Percentiles rank a stretch among this genome's conserved stretches.
These are phyloP conservation scores for Paelopatides confundens DNA, from an alignment of 53 echinoderm and acorn worm genomes.

Conservation along the genomic window DNA sequence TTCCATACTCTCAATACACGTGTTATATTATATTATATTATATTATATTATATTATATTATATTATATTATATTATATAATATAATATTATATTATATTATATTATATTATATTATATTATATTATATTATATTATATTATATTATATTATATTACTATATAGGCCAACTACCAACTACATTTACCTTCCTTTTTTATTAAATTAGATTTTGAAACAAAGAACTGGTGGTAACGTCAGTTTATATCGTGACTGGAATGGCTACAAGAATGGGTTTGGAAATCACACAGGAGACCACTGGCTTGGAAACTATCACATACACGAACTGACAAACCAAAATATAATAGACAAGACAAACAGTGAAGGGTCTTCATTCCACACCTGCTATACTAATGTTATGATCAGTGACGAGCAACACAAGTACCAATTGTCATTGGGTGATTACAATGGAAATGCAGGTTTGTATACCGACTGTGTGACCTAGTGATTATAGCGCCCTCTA, in stretches of 20 bases:
- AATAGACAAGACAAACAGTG: neutral
- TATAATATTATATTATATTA: too few species aligned
- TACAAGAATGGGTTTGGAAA: constrained; percentile 1
- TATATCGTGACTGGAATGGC: neutral
- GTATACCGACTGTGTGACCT: too few species aligned
- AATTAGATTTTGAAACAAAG: neutral
- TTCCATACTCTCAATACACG: too few species aligned
- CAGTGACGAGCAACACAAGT: neutral
- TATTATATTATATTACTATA: too few species aligned
- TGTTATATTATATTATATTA: too few species aligned
- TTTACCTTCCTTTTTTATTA: too few species aligned
- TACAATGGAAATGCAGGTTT: constrained; percentile 23
- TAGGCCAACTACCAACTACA: too few species aligned
- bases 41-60: too few species aligned
- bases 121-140: too few species aligned
- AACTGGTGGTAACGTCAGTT: neutral
- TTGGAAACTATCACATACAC: constrained; percentile 20
- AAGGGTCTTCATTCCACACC: neutral
- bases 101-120: too few species aligned
- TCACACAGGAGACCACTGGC: neutral
- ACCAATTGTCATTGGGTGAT: neutral
- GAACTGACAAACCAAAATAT: neutral
- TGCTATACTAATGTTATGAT: neutral
- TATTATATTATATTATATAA: too few species aligned
- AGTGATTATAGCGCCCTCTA: too few species aligned